Conservation (phyloP, 2,113 vertebrate species). For the Tachysurus fulvidraco region DNA sequence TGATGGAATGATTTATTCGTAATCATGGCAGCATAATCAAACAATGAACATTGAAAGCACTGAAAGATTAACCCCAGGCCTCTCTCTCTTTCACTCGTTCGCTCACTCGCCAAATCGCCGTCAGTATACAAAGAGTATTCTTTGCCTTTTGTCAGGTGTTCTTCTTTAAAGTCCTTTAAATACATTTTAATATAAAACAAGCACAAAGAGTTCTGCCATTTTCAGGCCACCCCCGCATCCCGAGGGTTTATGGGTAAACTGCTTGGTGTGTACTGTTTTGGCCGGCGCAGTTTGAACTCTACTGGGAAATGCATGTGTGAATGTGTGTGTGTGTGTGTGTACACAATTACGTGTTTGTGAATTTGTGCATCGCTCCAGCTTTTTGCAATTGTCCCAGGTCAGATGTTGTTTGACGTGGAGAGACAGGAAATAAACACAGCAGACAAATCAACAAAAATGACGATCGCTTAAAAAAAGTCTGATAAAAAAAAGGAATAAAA, state of each 20-base stretch:
- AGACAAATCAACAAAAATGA: slow-evolving; percentile 60
- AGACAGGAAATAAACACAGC: slow-evolving; percentile 54
- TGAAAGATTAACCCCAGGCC: slow-evolving; percentile 77
- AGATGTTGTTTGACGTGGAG: slow-evolving; percentile 45
- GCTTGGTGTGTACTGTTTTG: slow-evolving; percentile 35
- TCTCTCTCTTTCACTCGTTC: slow-evolving; percentile 63
- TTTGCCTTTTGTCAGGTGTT: slow-evolving; percentile 53
- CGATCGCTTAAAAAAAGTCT: slow-evolving; percentile 42
- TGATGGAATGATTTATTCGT: slow-evolving; percentile 93
- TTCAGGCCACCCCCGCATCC: slow-evolving; percentile 55
- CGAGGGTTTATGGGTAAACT: slow-evolving; percentile 7
- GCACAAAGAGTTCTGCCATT: slow-evolving; percentile 66
- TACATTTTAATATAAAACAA: slow-evolving; percentile 79
- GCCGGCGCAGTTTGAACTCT: slow-evolving; percentile 42
- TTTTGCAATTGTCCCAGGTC: slow-evolving; percentile 23
- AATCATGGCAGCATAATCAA: slow-evolving; percentile 88
- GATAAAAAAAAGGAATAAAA: slow-evolving; percentile 7
- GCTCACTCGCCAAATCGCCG: not conserved
- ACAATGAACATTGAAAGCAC: slow-evolving; percentile 89
- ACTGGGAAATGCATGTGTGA: slow-evolving; percentile 19
- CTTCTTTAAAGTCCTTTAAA: slow-evolving; percentile 70
- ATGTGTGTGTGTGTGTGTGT: slow-evolving; percentile 22
- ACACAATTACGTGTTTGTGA: not conserved
- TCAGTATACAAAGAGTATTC: slow-evolving; percentile 12
- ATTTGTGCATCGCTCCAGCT: slow-evolving; percentile 24